Evolutionary conservation across 2,113 vertebrate genomes (phyloP), one percentile per base, ranked within the genome.

Genomic region (Pan paniscus): DNA sequence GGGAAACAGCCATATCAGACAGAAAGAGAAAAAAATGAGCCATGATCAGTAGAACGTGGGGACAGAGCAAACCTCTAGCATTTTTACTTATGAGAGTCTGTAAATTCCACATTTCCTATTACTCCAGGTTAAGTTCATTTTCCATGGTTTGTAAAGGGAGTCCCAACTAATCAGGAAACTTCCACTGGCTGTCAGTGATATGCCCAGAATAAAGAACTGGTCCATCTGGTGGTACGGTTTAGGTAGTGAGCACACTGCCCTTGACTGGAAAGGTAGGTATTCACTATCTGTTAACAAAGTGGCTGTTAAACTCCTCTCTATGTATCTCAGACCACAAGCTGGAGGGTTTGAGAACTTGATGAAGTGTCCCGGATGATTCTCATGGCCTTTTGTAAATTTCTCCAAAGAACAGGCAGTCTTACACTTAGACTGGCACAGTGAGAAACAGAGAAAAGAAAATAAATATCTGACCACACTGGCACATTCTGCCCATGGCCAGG

Each of bases 181-280:
- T 13, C 0, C 18, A 46, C 43, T 11, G 10, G 13, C 5, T 27
- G 23, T 27, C 14, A 25, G 23, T 1, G 8, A 55, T 6, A 59
- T 4, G 12, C 38, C 10, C 38, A 61, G 80, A 75, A 70, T 23
- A 12, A 10, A 73, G 43, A 73, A 8, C 5, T 20, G 17, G 13
- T 4, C 8, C 5, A 70, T 35, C 25, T 32, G 22, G 18, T 9
- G 0, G 6, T 5, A 30, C 11, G 35, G 4, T 25, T 73, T 59
- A 55, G 8, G 3, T 12, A 35, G 5, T 16, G 46, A 67, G 55
- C 27, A 52, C 20, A 55, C 38, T 2, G 6, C 40, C 40, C n/a
- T 90, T 52, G 10, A 75, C 12, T 27, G 12, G 16, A 76, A 89
- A 90, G 32, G 16, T 18, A 73, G 18, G 2, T 2, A n/a, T 72